Conservation (phyloP, 2,113 vertebrate species). For the Ondatra zibethicus region DNA sequence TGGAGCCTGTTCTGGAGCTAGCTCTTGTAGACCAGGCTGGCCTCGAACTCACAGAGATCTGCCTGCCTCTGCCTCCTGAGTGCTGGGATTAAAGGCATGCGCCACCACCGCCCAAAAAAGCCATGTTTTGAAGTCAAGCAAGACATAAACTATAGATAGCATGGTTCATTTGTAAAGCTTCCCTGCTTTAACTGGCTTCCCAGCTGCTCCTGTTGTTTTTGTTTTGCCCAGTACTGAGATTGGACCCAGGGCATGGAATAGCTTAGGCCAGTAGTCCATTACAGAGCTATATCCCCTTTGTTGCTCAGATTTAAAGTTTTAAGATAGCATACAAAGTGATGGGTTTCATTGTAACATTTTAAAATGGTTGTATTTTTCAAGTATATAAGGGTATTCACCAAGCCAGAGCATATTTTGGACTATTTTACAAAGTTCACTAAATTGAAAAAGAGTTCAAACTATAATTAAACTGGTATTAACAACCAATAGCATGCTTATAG, state of each 20-base stretch:
- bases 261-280: neutral
- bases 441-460: slow-evolving; percentile 2
- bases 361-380: slow-evolving; percentile 11
- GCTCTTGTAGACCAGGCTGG: too few relatives aligned
- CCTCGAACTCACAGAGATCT: too few relatives aligned
- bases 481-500: neutral
- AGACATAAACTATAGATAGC: neutral
- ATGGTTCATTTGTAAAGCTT: neutral
- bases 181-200: neutral
- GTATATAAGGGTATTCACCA: neutral
- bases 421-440: neutral
- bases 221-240: neutral
- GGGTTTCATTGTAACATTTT: neutral
- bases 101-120: too few relatives aligned
- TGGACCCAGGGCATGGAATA: neutral
- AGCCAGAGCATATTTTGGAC: neutral
- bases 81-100: too few relatives aligned
- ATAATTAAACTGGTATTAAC: neutral
- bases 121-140: neutral
- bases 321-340: neutral
- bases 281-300: neutral
- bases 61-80: too few relatives aligned
- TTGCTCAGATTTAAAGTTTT: neutral
- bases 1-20: too few relatives aligned
- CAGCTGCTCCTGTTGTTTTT: neutral